Conservation (phyloP, 2,797 vertebrate genomes). For the Malurus splendens region DNA sequence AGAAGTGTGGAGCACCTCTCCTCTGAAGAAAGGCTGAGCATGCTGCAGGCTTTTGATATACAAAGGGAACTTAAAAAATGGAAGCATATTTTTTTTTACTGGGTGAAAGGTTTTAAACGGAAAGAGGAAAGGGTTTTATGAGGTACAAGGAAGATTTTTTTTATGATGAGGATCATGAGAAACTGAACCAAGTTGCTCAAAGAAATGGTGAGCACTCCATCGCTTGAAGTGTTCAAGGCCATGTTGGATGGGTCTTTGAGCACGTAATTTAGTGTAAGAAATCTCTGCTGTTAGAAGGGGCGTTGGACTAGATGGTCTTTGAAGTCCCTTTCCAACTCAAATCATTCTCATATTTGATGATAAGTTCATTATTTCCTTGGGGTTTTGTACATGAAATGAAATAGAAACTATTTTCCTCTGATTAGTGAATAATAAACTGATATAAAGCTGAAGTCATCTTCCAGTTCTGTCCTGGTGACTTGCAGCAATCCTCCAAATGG, state of each 20-base stretch:
- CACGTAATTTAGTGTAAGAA: neutral
- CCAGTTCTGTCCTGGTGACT: neutral
- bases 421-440: neutral
- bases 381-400: neutral
- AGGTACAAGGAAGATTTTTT: neutral
- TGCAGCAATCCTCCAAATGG: neutral
- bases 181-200: neutral
- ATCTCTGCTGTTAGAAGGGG: rapidly evolving
- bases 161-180: rapidly evolving
- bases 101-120: rapidly evolving
- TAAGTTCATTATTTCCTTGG: neutral
- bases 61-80: neutral
- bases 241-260: neutral
- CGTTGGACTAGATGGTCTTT: neutral
- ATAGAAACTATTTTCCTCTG: neutral
- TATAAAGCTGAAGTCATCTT: neutral
- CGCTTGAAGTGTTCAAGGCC: neutral
- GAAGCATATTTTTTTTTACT: neutral
- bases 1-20: neutral
- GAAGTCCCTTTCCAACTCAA: neutral
- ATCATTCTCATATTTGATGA: neutral
- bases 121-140: neutral
- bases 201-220: neutral
- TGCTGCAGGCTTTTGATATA: rapidly evolving
- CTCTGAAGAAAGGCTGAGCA: neutral